These are phyloP conservation scores for Drosophila maculinotata DNA, from an alignment of 2,888 invertebrate species.

Conservation along the genomic window DNA sequence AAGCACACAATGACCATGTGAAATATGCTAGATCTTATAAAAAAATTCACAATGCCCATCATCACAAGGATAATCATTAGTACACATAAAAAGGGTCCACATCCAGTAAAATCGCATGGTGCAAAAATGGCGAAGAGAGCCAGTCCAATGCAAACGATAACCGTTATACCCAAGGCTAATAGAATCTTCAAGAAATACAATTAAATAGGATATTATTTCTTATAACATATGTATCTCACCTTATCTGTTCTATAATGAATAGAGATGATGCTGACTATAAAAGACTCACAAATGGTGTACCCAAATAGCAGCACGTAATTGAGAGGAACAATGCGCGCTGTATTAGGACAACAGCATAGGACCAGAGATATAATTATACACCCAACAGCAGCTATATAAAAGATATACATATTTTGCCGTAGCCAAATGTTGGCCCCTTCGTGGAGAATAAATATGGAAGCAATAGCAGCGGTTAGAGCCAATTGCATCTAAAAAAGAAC, in stretches of 20 bases:
- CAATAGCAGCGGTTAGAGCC: constrained; percentile 2
- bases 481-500: constrained; percentile 20
- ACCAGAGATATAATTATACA: background rate
- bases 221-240: constrained; percentile 12
- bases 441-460: constrained; percentile 2
- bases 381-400: background rate
- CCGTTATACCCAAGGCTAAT: constrained; percentile 33
- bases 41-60: background rate
- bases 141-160: constrained; percentile 14
- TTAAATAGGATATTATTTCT: background rate
- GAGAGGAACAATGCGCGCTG: constrained; percentile 29
- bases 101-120: constrained; percentile 64
- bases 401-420: rapidly evolving
- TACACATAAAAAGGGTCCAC: constrained; percentile 21
- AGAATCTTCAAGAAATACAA: constrained; percentile 35
- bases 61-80: background rate
- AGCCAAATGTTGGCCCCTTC: background rate
- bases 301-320: constrained; percentile 39
- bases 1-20: constrained; percentile 1
- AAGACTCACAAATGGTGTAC: constrained; percentile 15
- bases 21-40: background rate
- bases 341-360: constrained; percentile 2
- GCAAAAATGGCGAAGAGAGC: constrained; percentile 47
- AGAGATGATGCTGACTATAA: background rate
- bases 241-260: rapidly evolving